phyloP scores from a whole-genome alignment of 2,888 invertebrate genomes.

The Nebria salina region DNA sequence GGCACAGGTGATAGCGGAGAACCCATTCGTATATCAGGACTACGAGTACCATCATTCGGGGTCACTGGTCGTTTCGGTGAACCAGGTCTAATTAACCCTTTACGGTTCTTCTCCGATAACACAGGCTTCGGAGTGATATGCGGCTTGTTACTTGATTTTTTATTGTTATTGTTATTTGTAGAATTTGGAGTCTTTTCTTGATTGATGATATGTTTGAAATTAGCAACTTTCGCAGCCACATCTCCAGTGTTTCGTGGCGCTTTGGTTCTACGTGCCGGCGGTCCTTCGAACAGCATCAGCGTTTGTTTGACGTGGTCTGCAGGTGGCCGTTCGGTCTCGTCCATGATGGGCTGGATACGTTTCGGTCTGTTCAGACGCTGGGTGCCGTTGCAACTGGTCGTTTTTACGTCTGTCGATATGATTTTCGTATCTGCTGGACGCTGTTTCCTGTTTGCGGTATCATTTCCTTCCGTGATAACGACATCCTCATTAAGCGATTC shows the following conservation, averaged over 20 bases:
- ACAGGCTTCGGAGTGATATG: constrained; percentile 44
- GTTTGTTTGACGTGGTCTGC: constrained; percentile 89
- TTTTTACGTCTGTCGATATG: constrained; percentile 48
- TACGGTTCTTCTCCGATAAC: constrained; percentile 49
- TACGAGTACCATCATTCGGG: constrained; percentile 24
- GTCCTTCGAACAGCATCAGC: constrained; percentile 82
- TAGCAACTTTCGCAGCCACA: constrained; percentile 73
- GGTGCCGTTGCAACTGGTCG: constrained; percentile 43
- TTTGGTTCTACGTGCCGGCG: constrained; percentile 67
- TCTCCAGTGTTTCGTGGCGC: constrained; percentile 68
- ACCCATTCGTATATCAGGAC: neutral
- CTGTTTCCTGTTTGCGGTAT: constrained; percentile 52
- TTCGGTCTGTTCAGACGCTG: constrained; percentile 67
- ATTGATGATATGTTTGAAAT: constrained; percentile 71
- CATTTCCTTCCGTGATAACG: constrained; percentile 59
- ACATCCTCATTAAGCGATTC: constrained; percentile 60
- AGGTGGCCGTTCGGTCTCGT: constrained; percentile 84
- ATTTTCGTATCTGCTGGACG: constrained; percentile 49
- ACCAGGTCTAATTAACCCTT: constrained; percentile 11
- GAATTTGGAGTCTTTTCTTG: constrained; percentile 61
- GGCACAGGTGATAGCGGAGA: neutral
- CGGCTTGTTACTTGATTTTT: constrained; percentile 62
- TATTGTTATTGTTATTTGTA: constrained; percentile 56
- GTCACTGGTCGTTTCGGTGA: constrained; percentile 27
- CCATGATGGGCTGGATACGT: constrained; percentile 71